Conservation (phyloP, 2,888 invertebrate genomes). For the Arenicola marina region DNA sequence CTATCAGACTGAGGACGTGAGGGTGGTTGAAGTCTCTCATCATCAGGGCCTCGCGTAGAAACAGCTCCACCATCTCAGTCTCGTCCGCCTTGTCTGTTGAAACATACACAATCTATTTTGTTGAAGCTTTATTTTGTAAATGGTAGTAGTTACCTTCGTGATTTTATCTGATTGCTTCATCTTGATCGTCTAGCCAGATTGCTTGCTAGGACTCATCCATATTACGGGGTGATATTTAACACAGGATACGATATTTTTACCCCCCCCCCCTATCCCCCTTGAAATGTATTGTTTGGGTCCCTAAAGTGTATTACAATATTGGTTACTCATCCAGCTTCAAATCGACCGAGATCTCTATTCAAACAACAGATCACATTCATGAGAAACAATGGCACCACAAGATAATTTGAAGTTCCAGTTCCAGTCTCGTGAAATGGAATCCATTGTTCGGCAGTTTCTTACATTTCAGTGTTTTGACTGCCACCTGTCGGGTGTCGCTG, state of each 20-base stretch:
- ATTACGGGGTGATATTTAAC: no score
- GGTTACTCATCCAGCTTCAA: background rate
- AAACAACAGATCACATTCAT: no score
- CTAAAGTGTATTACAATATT: no score
- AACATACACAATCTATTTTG: background rate
- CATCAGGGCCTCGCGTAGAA: slow-evolving; percentile 62
- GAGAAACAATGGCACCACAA: no score
- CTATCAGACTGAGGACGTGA: slow-evolving; percentile 62
- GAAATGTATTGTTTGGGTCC: no score
- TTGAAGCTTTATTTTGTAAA: background rate
- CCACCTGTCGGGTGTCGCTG: slow-evolving; percentile 32
- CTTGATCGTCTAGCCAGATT: background rate
- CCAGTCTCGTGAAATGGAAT: no score
- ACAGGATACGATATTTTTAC: no score
- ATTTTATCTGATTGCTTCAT: background rate
- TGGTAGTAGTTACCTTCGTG: background rate
- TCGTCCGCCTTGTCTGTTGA: slow-evolving; percentile 36
- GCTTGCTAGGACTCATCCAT: background rate
- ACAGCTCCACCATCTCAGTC: slow-evolving; percentile 54
- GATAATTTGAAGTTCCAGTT: no score
- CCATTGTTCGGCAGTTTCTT: no score
- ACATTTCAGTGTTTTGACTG: slow-evolving; percentile 57
- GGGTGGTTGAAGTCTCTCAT: slow-evolving; percentile 64
- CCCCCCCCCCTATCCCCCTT: no score
- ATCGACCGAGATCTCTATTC: no score